A percentile compares a stretch with the other conserved stretches of the same genome.
Evolutionary conservation across 2,888 invertebrate species (phyloP).

Genomic region (Rhogogaster chlorosoma): DNA sequence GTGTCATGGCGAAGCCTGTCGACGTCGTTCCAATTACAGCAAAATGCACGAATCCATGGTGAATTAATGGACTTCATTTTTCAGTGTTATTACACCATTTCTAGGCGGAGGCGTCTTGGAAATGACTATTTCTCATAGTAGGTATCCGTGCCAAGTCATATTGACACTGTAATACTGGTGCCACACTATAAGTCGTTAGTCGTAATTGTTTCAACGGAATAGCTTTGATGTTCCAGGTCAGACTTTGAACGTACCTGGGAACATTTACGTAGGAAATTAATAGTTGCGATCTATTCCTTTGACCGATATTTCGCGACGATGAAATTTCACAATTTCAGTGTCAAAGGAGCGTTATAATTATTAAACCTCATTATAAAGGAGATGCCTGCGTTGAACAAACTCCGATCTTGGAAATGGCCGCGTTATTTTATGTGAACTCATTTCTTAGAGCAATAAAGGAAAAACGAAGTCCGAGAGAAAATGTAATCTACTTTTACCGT

Average conservation of each 20-base stretch:
- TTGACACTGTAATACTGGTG: background rate
- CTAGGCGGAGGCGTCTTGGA: background rate
- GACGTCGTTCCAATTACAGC: constrained; percentile 3
- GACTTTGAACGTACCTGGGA: background rate
- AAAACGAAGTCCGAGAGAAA: background rate
- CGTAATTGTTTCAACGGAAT: background rate
- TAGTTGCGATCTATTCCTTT: background rate
- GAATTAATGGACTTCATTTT: background rate
- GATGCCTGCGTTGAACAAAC: background rate
- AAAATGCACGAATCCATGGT: background rate
- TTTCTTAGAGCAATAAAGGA: background rate
- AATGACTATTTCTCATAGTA: background rate
- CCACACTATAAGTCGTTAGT: background rate
- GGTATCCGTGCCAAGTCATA: background rate
- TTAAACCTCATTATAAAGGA: background rate
- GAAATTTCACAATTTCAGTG: constrained; percentile 14
- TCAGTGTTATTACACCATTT: background rate
- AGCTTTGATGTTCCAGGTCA: background rate
- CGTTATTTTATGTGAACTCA: background rate
- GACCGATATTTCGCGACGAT: background rate
- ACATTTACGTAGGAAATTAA: background rate
- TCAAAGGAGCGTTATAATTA: constrained; percentile 1
- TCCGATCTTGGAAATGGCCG: background rate
- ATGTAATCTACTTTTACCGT: background rate
- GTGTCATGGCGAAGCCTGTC: background rate